These are phyloP conservation scores for Drosophila seguyi DNA, from an alignment of 1,140 invertebrate genomes.

Conservation along the genomic window DNA sequence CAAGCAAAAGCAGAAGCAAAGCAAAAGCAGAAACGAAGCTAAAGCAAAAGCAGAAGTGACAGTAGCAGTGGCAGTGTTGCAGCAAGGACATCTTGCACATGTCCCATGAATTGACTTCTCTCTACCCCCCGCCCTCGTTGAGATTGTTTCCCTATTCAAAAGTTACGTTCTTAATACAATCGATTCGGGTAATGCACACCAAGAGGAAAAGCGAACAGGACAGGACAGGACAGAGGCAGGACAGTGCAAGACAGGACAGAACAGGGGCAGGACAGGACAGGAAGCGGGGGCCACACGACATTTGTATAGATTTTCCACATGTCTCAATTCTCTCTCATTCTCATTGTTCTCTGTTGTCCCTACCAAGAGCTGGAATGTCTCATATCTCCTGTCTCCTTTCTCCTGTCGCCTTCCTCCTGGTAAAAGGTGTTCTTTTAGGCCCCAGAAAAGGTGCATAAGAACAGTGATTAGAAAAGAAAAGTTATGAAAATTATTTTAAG, in stretches of 20 bases:
- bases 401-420: too few species aligned
- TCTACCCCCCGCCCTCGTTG: not conserved
- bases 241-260: not conserved
- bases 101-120: slow-evolving; percentile 46
- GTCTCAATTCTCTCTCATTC: slow-evolving; percentile 14
- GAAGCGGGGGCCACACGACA: slow-evolving; percentile 11
- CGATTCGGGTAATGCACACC: slow-evolving; percentile 68
- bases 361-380: not conserved
- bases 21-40: not conserved
- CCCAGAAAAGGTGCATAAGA: not conserved
- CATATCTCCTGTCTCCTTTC: not conserved
- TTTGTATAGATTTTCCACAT: slow-evolving; percentile 67
- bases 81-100: slow-evolving; percentile 64
- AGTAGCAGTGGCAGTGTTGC: slow-evolving; percentile 2
- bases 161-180: slow-evolving; percentile 75
- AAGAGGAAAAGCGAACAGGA: not conserved
- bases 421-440: slow-evolving; percentile 1
- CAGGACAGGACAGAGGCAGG: too few species aligned
- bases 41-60: slow-evolving; percentile 1
- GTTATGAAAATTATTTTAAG: not conserved
- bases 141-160: slow-evolving; percentile 33
- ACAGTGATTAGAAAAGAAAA: not conserved
- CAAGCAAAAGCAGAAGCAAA: not conserved
- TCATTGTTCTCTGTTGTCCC: slow-evolving; percentile 3
- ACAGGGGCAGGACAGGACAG: not conserved